Percentiles rank a stretch among this genome's conserved stretches.
Evolutionary conservation across 1,140 invertebrate species (phyloP).

Genomic region (Ceratosolen solmsi): DNA sequence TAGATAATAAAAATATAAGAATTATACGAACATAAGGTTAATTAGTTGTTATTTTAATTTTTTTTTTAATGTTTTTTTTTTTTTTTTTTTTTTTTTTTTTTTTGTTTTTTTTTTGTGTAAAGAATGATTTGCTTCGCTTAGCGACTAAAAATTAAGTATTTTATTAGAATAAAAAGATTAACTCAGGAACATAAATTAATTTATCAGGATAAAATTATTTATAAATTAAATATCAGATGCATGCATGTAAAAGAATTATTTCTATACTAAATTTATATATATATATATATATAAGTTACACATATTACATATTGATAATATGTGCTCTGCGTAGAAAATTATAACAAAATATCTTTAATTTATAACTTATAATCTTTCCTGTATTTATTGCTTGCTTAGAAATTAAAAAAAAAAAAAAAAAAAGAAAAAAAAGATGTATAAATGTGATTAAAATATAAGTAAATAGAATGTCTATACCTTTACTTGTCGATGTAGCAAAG

Average conservation of each 20-base stretch:
- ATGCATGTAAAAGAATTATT: conserved; percentile 2
- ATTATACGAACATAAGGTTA: conserved; percentile 43
- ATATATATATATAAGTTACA: not conserved
- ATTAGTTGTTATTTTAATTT: conserved; percentile 36
- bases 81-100: too few relatives aligned
- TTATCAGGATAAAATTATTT: conserved; percentile 22
- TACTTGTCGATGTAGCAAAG: conserved; percentile 38
- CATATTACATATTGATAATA: not conserved
- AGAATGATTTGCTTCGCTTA: conserved; percentile 40
- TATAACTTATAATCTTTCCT: conserved; percentile 17
- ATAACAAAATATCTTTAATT: conserved; percentile 7
- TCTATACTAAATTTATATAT: conserved; percentile 1
- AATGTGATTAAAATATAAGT: conserved; percentile 5
- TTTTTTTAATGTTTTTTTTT: conserved; percentile 23
- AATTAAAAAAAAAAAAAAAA: not conserved
- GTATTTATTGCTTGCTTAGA: conserved; percentile 4
- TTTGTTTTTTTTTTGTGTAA: conserved; percentile 20
- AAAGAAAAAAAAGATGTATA: not conserved
- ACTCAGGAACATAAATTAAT: conserved; percentile 31
- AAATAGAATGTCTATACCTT: not conserved
- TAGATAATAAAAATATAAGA: conserved; percentile 40
- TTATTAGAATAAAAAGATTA: not conserved
- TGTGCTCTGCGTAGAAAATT: not conserved
- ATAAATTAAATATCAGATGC: conserved; percentile 16
- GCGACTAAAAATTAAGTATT: conserved; percentile 10